Evolutionary conservation across 2,797 vertebrate species (phyloP), one percentile per base, ranked within the genome.

Genomic region (Anabas testudineus): DNA sequence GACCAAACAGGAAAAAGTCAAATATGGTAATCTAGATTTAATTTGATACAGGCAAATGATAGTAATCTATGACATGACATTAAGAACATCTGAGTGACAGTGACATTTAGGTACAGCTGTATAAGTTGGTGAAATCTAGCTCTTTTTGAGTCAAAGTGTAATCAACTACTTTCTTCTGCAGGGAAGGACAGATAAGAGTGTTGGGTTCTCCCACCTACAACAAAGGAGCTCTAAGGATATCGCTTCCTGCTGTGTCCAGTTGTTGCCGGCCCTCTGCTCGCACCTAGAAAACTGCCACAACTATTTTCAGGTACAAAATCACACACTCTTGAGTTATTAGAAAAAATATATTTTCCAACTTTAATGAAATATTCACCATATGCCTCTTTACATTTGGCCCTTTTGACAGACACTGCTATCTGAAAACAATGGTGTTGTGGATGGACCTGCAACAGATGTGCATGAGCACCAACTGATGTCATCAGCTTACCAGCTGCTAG

Each of bases 201-300:
- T 93, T 64, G 97, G 97, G 59, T 99, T 98, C 91, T 96, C 97
- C 41, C 97, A 96, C 84, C 90, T 99, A 30, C 95, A 94, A 62
- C 97, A 97, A 88, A 95, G 72, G 76, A 95, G 93, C 54, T 75
- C 95, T n/a, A 93, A 91, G 71, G 95, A 97, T 62, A 85, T 98
- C 2, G 93, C 92, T 13, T 46, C 53, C 4, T 93, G 15, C 72
- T 91, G 95, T 30, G 65, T 96, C 19, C 87, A 94, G 43, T 93
- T 99, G 71, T 82, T 99, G 55, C 95, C 94, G 3, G 92, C 96
- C 0, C 88, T 99, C 75, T 99, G 97, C 90, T 95, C 92, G 78
- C 97, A 99, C 81, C 90, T 98, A 89, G 97, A 99, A 90, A 97
- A 97, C 86, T 96, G 95, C 87, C 98, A 99, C 91, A 97, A 97